phyloP scores from a whole-genome alignment of 1,140 invertebrate species.

The Drosophila virilis region DNA sequence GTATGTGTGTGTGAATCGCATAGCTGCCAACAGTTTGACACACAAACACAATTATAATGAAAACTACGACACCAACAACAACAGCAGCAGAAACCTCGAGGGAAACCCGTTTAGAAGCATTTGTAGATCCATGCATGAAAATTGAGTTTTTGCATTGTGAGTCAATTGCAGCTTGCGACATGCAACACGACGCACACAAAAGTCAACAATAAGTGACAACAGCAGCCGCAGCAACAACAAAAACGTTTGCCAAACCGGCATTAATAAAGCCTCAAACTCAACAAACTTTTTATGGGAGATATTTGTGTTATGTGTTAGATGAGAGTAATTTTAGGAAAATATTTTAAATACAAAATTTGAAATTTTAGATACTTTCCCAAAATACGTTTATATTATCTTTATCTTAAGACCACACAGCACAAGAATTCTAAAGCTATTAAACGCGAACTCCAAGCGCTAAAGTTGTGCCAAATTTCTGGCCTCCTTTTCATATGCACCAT shows the following conservation, averaged over 20 bases:
- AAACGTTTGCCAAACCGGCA: conserved; percentile 4
- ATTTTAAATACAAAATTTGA: no score
- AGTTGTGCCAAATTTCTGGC: no score
- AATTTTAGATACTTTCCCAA: not conserved
- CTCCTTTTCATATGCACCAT: conserved; percentile 1
- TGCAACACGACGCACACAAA: conserved; percentile 8
- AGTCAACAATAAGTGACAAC: conserved; percentile 16
- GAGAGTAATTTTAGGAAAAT: not conserved
- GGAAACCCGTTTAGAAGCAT: conserved; percentile 49
- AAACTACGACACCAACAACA: conserved; percentile 41
- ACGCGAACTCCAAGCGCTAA: conserved; percentile 2
- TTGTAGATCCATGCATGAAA: conserved; percentile 43
- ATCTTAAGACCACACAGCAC: not conserved
- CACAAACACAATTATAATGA: conserved; percentile 77
- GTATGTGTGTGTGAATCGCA: conserved; percentile 44
- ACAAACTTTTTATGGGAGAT: not conserved
- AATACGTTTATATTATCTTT: not conserved
- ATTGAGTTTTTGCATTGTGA: conserved; percentile 44
- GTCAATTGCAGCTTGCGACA: conserved; percentile 25
- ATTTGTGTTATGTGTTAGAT: not conserved
- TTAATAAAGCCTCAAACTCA: conserved; percentile 14
- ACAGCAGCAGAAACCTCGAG: conserved; percentile 8
- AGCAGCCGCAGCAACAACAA: not conserved
- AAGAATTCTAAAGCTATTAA: conserved; percentile 1
- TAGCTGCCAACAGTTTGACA: conserved; percentile 72